phyloP scores from a whole-genome alignment of 2,113 vertebrate species.

The Hippocampus guttulatus region DNA sequence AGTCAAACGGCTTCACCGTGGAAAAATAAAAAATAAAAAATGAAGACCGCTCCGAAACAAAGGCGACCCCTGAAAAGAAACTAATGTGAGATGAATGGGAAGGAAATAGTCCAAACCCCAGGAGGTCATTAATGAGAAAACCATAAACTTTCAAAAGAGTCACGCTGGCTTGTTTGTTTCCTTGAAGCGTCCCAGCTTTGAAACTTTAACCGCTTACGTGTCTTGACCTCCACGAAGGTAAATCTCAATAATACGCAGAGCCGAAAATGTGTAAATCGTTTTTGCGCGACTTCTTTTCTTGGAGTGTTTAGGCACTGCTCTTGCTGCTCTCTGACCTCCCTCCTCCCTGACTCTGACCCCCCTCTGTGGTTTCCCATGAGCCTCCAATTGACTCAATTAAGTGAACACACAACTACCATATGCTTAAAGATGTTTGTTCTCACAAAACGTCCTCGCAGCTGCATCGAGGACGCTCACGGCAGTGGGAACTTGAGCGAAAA shows the following conservation, averaged over 20 bases:
- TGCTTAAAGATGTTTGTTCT: conserved; percentile 53
- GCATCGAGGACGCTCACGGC: background rate
- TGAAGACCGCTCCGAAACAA: conserved; percentile 48
- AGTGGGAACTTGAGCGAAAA: conserved; percentile 7
- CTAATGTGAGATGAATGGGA: conserved; percentile 64
- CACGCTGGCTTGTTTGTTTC: conserved; percentile 27
- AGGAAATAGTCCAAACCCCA: conserved; percentile 60
- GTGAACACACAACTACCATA: conserved; percentile 65
- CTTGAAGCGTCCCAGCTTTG: conserved; percentile 13
- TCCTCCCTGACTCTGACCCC: conserved; percentile 58
- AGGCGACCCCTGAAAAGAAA: conserved; percentile 44
- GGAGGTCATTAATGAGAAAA: conserved; percentile 64
- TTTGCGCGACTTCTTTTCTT: conserved; percentile 37
- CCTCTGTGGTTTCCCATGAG: conserved; percentile 67
- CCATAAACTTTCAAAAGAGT: conserved; percentile 45
- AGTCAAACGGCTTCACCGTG: conserved; percentile 19
- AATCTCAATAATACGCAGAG: conserved; percentile 37
- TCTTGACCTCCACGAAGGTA: conserved; percentile 28
- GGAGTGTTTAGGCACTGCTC: conserved; percentile 22
- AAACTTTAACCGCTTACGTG: conserved; percentile 19
- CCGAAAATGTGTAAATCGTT: conserved; percentile 46
- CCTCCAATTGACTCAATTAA: conserved; percentile 71
- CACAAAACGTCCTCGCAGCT: conserved; percentile 33
- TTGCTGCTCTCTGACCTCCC: conserved; percentile 56
- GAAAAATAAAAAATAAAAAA: conserved; percentile 16